A percentile compares a stretch with the other conserved stretches of the same genome.
Evolutionary conservation across 2,888 invertebrate genomes (phyloP).

Genomic region (Pollenia griseotomentosa): DNA sequence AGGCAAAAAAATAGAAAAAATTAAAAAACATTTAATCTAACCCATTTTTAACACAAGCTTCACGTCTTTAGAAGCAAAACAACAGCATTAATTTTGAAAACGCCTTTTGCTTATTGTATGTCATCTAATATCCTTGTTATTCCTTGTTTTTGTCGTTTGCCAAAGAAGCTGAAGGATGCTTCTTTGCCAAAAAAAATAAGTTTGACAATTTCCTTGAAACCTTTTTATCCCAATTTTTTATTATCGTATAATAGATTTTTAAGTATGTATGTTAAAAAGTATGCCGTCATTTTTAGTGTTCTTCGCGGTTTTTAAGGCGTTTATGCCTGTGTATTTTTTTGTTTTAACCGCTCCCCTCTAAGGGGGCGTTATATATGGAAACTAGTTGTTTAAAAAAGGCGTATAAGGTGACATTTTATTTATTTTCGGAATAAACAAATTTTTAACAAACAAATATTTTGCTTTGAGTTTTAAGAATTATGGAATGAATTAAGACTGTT

Average conservation of each 20-base stretch:
- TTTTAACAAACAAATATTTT: not conserved
- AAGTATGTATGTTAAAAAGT: not conserved
- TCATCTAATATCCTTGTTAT: slow-evolving; percentile 70
- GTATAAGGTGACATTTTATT: slow-evolving; percentile 63
- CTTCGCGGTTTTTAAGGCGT: slow-evolving; percentile 61
- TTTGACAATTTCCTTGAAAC: slow-evolving; percentile 69
- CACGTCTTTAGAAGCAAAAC: not conserved
- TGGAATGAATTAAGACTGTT: no score
- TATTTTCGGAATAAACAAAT: not conserved
- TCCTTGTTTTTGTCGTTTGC: slow-evolving; percentile 27
- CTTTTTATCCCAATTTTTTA: slow-evolving; percentile 40
- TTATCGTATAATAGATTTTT: slow-evolving; percentile 41
- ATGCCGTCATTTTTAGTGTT: not conserved
- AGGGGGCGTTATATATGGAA: slow-evolving; percentile 55
- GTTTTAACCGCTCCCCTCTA: not conserved
- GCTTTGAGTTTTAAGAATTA: not conserved
- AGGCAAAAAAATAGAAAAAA: not conserved
- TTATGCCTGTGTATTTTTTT: slow-evolving; percentile 57
- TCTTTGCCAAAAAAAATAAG: slow-evolving; percentile 31
- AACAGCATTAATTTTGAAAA: slow-evolving; percentile 26
- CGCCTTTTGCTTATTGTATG: slow-evolving; percentile 70
- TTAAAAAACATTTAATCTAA: not conserved
- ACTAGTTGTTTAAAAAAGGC: slow-evolving; percentile 54
- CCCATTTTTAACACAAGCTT: slow-evolving; percentile 13
- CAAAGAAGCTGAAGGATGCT: no score